Base-by-base conservation (phyloP, 64 coral and sea anemone genomes). In the Montipora foliosa region DNA sequence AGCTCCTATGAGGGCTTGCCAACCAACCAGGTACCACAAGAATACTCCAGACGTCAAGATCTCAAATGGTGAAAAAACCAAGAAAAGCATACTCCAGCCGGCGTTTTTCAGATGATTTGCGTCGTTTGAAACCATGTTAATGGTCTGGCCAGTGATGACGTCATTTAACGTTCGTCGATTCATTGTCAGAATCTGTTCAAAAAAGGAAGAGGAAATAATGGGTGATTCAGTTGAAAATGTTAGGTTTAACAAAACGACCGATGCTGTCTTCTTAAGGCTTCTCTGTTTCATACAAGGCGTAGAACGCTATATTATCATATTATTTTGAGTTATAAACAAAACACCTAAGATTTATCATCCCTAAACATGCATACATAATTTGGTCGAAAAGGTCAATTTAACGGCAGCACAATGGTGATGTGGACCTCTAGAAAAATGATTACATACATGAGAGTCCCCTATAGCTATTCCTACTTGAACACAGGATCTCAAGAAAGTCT, bases 71-170 rank as follows among this genome's bases (percentile, higher is more conserved):
- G 90, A 58, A 92, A 86, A 75, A 6, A 76, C 19, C 16, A 92
- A 48, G 17, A 82, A 74, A 48, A 76, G 2, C 29, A 85, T 64
- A 44, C 80, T 82, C 80, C 89, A 81, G 3, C 78, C 66, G 5
- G 67, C 64, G 5, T 79, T 21, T 64, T 57, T 71, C 3, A 91
- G 29, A 0, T 49, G 70, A 82, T 83, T 81, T 19, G 80, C 78
- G 72, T 91, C 89, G 49, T 91, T 91, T 21, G 89, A 91, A 60
- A 81, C 89, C 12, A 91, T 66, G 19, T 91, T 91, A 8, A 91
- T 91, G 16, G 71, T 46, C 57, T 82, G 89, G 44, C 89, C 89
- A 73, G 78, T 49, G n/a, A 73, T 55, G 47, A 58, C 21, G 81
- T 91, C 45, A 44, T 79, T 81, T 19, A 91, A 11, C 3, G 50